Percentiles rank a stretch among this genome's conserved stretches.
phyloP scores from a whole-genome alignment of 2,888 invertebrate genomes.

The Heliothis peltigera region DNA sequence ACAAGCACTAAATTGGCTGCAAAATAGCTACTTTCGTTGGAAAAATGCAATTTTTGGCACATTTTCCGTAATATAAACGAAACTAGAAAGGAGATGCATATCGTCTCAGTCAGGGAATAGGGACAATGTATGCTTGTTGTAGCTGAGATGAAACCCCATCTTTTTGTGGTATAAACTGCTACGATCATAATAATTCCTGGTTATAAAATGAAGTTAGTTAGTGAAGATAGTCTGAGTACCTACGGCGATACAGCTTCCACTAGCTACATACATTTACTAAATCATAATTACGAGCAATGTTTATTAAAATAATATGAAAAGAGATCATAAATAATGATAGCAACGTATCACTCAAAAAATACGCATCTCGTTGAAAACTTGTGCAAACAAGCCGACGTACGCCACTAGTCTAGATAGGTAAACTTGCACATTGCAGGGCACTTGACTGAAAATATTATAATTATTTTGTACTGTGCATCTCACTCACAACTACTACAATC shows the following conservation, averaged over 20 bases:
- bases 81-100: constrained; percentile 43
- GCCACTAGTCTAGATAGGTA: constrained; percentile 22
- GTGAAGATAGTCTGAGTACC: neutral
- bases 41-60: constrained; percentile 47
- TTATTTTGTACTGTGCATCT: constrained; percentile 41
- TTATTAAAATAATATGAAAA: neutral
- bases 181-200: too few relatives aligned
- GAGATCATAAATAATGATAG: neutral
- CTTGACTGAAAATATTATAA: constrained; percentile 59
- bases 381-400: constrained; percentile 35
- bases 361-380: constrained; percentile 24
- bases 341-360: constrained; percentile 30
- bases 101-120: constrained; percentile 21
- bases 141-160: neutral
- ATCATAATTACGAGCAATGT: too few relatives aligned
- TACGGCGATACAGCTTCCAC: neutral
- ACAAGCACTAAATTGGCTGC: constrained; percentile 44
- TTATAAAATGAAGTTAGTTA: too few relatives aligned
- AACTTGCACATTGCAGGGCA: constrained; percentile 49
- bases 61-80: constrained; percentile 34
- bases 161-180: neutral
- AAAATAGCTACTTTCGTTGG: constrained; percentile 46
- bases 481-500: neutral
- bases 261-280: neutral
- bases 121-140: constrained; percentile 9